Percentiles rank a stretch among this genome's conserved stretches.
These are phyloP conservation scores for Dolichotis patagonum DNA, from an alignment of 2,113 vertebrate species.

Conservation along the genomic window DNA sequence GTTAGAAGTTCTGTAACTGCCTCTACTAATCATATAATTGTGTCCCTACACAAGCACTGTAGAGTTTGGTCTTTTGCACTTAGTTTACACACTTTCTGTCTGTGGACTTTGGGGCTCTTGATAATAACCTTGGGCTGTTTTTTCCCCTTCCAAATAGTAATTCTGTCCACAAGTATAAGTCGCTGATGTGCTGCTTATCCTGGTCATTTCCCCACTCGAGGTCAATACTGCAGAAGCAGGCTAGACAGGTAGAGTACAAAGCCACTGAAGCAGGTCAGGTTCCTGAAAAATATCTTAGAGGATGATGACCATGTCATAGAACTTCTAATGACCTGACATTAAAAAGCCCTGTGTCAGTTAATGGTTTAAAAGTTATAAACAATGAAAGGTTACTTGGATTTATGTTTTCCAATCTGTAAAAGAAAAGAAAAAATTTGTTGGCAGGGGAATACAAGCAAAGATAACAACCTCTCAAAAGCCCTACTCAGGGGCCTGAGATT, in stretches of 20 bases:
- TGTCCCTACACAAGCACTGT: not conserved
- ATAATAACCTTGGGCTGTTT: not conserved
- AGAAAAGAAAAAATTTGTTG: not conserved
- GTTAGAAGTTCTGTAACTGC: too few species aligned
- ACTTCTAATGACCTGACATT: not conserved
- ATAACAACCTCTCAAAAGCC: not conserved
- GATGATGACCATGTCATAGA: not conserved
- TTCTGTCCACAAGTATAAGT: not conserved
- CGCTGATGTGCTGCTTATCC: not conserved
- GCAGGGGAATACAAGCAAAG: not conserved
- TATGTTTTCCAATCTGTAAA: not conserved
- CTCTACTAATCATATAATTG: too few species aligned
- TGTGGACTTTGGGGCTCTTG: not conserved
- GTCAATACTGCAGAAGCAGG: not conserved
- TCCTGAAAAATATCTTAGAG: not conserved
- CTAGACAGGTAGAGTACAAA: not conserved
- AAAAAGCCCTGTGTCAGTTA: not conserved
- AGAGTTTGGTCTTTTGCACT: not conserved
- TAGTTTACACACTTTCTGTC: not conserved
- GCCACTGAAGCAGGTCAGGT: not conserved
- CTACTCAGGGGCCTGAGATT: not conserved
- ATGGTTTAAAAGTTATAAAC: not conserved
- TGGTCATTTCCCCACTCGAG: not conserved
- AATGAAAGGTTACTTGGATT: not conserved
- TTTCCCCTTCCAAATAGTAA: not conserved